A percentile compares a stretch with the other conserved stretches of the same genome.
Conservation (phyloP, 1,140 invertebrate species). For the Cydia amplana region DNA sequence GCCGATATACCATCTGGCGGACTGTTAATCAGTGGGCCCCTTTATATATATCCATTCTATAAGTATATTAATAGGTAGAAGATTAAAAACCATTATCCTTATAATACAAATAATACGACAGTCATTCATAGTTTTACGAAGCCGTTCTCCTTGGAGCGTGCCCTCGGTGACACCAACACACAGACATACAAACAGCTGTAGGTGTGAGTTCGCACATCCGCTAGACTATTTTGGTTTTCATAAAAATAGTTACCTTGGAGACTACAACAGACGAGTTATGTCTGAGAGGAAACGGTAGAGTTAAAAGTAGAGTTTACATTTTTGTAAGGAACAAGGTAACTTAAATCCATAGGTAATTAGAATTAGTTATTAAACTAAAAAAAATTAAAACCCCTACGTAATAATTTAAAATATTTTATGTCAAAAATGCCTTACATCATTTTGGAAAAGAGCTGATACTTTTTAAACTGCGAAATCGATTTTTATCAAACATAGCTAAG, state of each 20-base stretch:
- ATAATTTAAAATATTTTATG: too few species aligned
- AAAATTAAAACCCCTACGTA: too few species aligned
- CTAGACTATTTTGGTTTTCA: constrained; percentile 41
- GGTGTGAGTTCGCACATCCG: constrained; percentile 42
- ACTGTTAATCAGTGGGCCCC: too few species aligned
- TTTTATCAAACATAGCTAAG: too few species aligned
- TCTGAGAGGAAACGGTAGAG: neutral
- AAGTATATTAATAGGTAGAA: too few species aligned
- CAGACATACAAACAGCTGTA: constrained; percentile 18
- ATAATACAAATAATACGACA: constrained; percentile 4
- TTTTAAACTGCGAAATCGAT: too few species aligned
- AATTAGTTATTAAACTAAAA: neutral
- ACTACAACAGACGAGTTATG: neutral
- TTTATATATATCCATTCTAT: too few species aligned
- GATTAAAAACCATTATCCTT: neutral
- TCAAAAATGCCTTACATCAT: too few species aligned
- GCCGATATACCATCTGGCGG: too few species aligned
- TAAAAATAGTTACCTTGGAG: constrained; percentile 34
- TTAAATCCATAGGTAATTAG: too few species aligned
- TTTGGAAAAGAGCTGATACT: too few species aligned
- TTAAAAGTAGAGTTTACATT: neutral
- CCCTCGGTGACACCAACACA: constrained; percentile 12
- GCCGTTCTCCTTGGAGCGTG: neutral
- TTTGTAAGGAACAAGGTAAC: too few species aligned
- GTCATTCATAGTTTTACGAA: constrained; percentile 8